phyloP scores from a whole-genome alignment of 2,113 vertebrate species.

The Butastur rufipennis region DNA sequence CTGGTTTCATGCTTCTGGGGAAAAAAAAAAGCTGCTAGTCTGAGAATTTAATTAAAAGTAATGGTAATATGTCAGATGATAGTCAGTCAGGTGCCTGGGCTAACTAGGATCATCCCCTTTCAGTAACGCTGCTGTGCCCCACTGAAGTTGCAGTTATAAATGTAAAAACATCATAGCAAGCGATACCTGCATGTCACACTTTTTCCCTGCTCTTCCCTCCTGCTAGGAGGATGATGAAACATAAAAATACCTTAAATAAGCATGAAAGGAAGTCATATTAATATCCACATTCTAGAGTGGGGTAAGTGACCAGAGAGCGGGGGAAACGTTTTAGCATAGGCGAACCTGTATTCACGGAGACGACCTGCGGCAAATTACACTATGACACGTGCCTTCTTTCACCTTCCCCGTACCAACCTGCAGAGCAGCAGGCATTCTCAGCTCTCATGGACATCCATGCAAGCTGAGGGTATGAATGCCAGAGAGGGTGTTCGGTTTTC shows the following conservation, averaged over 20 bases:
- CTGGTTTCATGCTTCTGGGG: not conserved
- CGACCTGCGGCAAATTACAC: not conserved
- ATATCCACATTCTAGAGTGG: not conserved
- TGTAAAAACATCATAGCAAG: not conserved
- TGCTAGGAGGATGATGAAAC: not conserved
- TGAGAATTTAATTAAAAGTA: not conserved
- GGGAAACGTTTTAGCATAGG: not conserved
- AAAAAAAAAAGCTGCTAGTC: not conserved
- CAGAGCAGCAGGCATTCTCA: not conserved
- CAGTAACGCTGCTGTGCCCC: not conserved
- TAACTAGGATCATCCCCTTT: not conserved
- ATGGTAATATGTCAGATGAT: not conserved
- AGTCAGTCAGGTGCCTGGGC: not conserved
- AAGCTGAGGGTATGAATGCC: not conserved
- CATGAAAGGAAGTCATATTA: not conserved
- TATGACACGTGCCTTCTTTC: rapidly evolving
- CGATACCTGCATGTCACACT: not conserved
- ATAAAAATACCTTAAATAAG: not conserved
- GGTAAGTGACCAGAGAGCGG: not conserved
- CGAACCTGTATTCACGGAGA: not conserved
- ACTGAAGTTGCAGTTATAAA: not conserved
- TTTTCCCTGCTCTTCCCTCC: not conserved
- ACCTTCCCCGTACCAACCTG: not conserved
- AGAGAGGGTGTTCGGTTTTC: not conserved
- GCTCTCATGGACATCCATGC: rapidly evolving